A percentile compares a stretch with the other conserved stretches of the same genome.
phyloP scores from a whole-genome alignment of 2,888 invertebrate species.

The Muschampia plurimacula region DNA sequence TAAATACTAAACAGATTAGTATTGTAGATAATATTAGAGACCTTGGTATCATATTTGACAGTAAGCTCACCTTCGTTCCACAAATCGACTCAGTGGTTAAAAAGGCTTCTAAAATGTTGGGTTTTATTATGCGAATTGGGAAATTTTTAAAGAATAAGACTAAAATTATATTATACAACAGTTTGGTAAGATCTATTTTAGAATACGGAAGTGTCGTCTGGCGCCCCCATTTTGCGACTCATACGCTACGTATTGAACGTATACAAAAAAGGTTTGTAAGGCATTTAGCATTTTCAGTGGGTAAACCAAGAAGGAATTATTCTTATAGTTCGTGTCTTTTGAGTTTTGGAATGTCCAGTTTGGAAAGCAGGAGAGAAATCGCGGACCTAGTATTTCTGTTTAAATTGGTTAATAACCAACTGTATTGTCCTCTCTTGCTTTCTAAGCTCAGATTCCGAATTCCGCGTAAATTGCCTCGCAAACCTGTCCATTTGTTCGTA shows the following conservation, averaged over 20 bases:
- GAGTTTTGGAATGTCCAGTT: neutral
- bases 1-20: neutral
- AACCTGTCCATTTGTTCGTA: no score
- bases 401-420: no score
- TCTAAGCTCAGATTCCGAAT: no score
- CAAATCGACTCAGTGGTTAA: neutral
- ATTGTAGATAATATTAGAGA: neutral
- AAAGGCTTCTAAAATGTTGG: neutral
- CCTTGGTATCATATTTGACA: neutral
- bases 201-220: neutral
- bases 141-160: neutral
- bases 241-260: neutral
- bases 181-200: neutral
- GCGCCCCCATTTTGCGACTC: neutral
- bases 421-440: no score
- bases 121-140: neutral
- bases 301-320: neutral
- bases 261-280: constrained; percentile 1
- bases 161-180: neutral
- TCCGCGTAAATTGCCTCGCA: no score
- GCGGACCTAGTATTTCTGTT: no score
- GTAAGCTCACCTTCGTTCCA: neutral
- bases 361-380: no score
- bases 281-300: neutral
- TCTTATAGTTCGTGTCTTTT: neutral